These are phyloP conservation scores for Dendrolimus kikuchii DNA, from an alignment of 1,140 invertebrate genomes.

Conservation along the genomic window DNA sequence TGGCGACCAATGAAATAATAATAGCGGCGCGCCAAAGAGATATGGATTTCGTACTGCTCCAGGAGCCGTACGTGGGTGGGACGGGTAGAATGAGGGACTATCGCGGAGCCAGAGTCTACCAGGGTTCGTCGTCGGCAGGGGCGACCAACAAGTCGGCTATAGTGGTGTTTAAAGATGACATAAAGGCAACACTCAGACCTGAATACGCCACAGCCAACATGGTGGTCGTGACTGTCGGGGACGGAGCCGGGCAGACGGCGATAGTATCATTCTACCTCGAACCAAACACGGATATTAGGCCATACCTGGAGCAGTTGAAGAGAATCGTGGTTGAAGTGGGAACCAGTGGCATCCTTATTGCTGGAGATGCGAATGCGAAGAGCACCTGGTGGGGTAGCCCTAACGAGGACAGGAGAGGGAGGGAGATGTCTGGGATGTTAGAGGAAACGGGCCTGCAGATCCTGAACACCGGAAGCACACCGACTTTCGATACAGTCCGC, in stretches of 20 bases:
- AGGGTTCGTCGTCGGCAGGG: not conserved
- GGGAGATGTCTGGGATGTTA: not conserved
- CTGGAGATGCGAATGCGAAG: slow-evolving; percentile 17
- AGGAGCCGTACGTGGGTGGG: slow-evolving; percentile 7
- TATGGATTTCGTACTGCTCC: not conserved
- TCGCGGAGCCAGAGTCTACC: slow-evolving; percentile 9
- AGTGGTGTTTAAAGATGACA: slow-evolving; percentile 3
- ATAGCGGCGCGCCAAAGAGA: slow-evolving; percentile 2
- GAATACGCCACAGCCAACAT: slow-evolving; percentile 15
- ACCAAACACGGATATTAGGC: too few species aligned
- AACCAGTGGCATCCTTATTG: slow-evolving; percentile 1
- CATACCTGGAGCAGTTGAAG: slow-evolving; percentile 9
- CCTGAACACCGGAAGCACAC: slow-evolving; percentile 9
- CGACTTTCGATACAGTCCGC: slow-evolving; percentile 17
- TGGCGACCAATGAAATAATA: slow-evolving; percentile 14
- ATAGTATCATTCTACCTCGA: slow-evolving; percentile 12
- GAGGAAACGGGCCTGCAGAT: slow-evolving; percentile 7
- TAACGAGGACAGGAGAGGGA: slow-evolving; percentile 8
- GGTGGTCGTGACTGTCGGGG: slow-evolving; percentile 10
- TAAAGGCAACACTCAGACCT: slow-evolving; percentile 6
- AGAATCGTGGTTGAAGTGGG: not conserved
- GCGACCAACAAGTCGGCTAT: slow-evolving; percentile 13
- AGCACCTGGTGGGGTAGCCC: slow-evolving; percentile 18
- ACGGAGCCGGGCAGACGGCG: slow-evolving; percentile 5
- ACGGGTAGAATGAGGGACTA: not conserved